These are phyloP conservation scores for Calyptomena viridis DNA, from an alignment of 2,113 vertebrate genomes.

Conservation along the genomic window DNA sequence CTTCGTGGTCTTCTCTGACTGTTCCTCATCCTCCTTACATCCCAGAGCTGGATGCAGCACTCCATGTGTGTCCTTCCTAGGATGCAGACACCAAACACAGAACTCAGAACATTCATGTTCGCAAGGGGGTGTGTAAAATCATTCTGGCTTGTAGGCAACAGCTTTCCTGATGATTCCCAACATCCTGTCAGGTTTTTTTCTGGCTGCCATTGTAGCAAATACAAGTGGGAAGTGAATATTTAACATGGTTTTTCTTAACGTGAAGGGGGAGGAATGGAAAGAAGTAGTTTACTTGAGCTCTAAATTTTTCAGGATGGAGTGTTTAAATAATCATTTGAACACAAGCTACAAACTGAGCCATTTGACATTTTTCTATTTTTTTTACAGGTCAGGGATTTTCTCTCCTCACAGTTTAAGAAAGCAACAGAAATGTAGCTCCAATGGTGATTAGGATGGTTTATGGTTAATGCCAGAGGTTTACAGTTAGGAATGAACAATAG, in stretches of 20 bases:
- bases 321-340: slow-evolving; percentile 55
- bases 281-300: slow-evolving; percentile 14
- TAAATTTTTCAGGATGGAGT: slow-evolving; percentile 33
- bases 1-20: background rate
- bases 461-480: background rate
- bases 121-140: background rate
- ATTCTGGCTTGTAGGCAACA: background rate
- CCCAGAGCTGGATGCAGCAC: background rate
- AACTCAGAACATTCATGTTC: background rate
- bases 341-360: slow-evolving; percentile 6
- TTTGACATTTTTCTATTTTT: slow-evolving; percentile 6
- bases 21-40: rapidly evolving
- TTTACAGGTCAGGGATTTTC: slow-evolving; percentile 35
- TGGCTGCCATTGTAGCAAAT: background rate
- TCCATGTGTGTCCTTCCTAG: rapidly evolving
- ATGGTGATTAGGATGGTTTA: slow-evolving; percentile 27
- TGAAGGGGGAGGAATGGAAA: background rate
- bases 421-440: background rate
- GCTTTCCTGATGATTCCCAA: background rate
- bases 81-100: background rate
- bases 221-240: background rate
- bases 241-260: background rate
- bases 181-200: background rate
- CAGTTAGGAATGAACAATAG: background rate
- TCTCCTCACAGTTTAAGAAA: slow-evolving; percentile 21